Conservation (phyloP, 2,113 vertebrate species). For the Mustelus asterias region DNA sequence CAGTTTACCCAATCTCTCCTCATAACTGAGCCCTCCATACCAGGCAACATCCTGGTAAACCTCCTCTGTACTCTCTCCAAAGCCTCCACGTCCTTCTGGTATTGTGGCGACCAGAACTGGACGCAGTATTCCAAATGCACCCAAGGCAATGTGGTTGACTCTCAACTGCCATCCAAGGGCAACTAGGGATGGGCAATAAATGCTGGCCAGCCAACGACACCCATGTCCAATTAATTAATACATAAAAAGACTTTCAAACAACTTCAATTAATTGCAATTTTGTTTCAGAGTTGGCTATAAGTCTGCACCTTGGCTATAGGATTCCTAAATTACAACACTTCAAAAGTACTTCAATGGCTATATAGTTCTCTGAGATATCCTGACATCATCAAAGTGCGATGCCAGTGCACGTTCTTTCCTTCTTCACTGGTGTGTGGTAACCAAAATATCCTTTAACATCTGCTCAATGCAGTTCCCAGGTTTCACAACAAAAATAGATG, state of each 20-base stretch:
- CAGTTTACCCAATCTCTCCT: no score
- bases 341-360: background rate
- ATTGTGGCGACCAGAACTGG: no score
- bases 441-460: background rate
- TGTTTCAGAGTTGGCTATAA: background rate
- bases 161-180: no score
- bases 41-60: no score
- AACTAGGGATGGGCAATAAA: no score
- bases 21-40: no score
- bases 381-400: background rate
- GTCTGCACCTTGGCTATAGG: background rate
- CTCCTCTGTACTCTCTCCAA: no score
- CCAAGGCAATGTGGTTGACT: no score
- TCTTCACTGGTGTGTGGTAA: background rate
- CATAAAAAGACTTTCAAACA: background rate
- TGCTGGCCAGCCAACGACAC: no score
- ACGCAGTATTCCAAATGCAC: no score
- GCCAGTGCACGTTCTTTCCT: background rate
- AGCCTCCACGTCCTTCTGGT: no score
- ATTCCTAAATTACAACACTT: background rate
- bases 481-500: background rate
- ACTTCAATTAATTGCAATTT: background rate
- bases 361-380: background rate
- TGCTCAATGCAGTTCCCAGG: background rate
- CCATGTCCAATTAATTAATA: no score